phyloP scores from a whole-genome alignment of 2,888 invertebrate species.

The Eristalinus sepulchralis region DNA sequence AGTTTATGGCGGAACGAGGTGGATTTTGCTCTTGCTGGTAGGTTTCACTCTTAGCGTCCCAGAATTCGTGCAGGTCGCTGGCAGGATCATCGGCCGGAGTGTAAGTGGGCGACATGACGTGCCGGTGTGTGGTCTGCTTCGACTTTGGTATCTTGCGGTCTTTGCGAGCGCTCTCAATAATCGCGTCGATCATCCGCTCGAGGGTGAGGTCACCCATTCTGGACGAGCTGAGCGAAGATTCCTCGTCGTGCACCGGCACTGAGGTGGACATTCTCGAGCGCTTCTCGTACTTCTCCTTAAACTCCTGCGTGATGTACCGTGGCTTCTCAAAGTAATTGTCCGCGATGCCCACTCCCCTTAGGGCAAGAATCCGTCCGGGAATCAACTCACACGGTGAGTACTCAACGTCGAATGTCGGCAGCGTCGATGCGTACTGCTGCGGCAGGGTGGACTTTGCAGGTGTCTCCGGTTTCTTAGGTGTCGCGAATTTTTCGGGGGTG shows the following conservation, averaged over 20 bases:
- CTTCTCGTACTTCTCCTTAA: slow-evolving; percentile 43
- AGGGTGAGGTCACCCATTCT: slow-evolving; percentile 80
- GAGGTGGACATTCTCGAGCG: slow-evolving; percentile 37
- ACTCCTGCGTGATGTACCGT: slow-evolving; percentile 76
- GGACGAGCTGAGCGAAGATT: slow-evolving; percentile 76
- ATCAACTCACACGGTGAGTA: slow-evolving; percentile 79
- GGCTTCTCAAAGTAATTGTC: slow-evolving; percentile 80
- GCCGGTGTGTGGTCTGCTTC: slow-evolving; percentile 58
- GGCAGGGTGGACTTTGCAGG: slow-evolving; percentile 44
- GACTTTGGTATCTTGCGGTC: slow-evolving; percentile 73
- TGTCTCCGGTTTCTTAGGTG: slow-evolving; percentile 47
- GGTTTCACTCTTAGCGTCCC: slow-evolving; percentile 75
- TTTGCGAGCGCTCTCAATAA: slow-evolving; percentile 80
- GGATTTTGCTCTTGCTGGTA: slow-evolving; percentile 69
- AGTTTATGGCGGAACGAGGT: background rate
- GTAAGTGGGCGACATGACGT: slow-evolving; percentile 77
- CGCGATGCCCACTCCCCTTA: slow-evolving; percentile 79
- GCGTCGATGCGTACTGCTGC: slow-evolving; percentile 75
- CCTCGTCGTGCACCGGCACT: slow-evolving; percentile 50
- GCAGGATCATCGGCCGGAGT: slow-evolving; percentile 80
- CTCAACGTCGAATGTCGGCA: slow-evolving; percentile 80
- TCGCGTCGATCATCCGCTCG: slow-evolving; percentile 81
- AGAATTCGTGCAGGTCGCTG: slow-evolving; percentile 80
- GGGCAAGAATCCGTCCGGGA: slow-evolving; percentile 78
- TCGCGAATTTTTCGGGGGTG: slow-evolving; percentile 71